Evolutionary conservation across 2,113 vertebrate species (phyloP).

Genomic region (Callipepla squamata): DNA sequence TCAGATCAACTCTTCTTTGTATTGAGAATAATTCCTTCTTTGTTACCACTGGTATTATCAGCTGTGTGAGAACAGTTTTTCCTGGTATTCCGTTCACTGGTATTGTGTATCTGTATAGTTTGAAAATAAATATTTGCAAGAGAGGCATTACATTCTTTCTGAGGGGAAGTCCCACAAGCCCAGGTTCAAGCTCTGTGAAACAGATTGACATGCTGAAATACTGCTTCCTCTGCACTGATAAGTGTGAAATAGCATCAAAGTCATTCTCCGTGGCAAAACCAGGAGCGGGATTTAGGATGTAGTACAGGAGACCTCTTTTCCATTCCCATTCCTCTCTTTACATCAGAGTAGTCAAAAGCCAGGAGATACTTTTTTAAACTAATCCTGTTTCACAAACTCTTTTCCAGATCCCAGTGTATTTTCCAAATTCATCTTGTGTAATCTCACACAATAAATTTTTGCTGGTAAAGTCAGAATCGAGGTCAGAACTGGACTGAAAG

Average conservation of each 20-base stretch:
- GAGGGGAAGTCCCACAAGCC: background rate
- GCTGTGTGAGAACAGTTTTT: conserved; percentile 32
- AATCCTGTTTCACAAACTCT: background rate
- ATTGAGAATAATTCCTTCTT: conserved; percentile 71
- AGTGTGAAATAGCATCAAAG: background rate
- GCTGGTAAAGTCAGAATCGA: conserved; percentile 61
- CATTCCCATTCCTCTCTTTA: accelerated
- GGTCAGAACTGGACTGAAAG: conserved; percentile 66
- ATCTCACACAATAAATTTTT: conserved; percentile 32
- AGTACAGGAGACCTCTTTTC: background rate
- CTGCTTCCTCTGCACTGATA: background rate
- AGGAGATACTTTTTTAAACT: background rate
- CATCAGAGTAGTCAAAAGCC: background rate
- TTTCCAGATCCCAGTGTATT: background rate
- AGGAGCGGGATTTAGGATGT: background rate
- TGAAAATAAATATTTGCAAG: background rate
- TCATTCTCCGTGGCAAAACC: background rate
- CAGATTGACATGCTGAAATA: background rate
- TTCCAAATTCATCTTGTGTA: background rate
- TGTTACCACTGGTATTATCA: conserved; percentile 33
- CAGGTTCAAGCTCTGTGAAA: background rate
- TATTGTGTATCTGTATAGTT: background rate
- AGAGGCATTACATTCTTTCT: background rate
- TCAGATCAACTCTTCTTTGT: conserved; percentile 62
- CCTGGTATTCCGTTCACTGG: background rate